Evolutionary conservation across 1,140 invertebrate species (phyloP).

Genomic region (Trichonephila clavata): DNA sequence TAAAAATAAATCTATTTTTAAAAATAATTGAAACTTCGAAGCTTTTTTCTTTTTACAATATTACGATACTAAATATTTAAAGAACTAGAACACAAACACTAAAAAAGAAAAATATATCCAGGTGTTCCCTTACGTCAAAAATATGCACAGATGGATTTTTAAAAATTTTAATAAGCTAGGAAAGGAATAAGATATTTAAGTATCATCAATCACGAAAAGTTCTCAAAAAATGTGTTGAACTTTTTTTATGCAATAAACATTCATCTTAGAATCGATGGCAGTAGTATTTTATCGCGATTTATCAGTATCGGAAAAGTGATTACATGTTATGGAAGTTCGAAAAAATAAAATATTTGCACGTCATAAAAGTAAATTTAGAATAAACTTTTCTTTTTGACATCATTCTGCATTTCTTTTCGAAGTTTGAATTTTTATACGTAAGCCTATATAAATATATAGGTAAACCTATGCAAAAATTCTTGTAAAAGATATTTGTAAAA

Average conservation of each 20-base stretch:
- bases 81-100: no score
- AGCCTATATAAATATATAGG: no score
- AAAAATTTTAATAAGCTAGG: background rate
- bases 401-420: no score
- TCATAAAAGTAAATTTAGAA: slow-evolving; percentile 8
- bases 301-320: slow-evolving; percentile 14
- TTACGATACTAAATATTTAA: no score
- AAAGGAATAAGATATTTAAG: background rate
- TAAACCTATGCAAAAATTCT: no score
- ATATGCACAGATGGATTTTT: background rate
- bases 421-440: no score
- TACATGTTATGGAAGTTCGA: background rate
- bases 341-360: background rate
- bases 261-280: slow-evolving; percentile 1
- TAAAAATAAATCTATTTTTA: no score
- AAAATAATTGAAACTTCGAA: no score
- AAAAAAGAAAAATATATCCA: no score
- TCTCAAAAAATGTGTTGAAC: background rate
- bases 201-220: slow-evolving; percentile 3
- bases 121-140: no score
- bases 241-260: background rate
- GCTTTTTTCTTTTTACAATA: no score
- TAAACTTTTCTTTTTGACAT: background rate
- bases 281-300: slow-evolving; percentile 13
- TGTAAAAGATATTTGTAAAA: no score